These are phyloP conservation scores for Malacoctenus gilli DNA, from an alignment of 2,797 vertebrate species.

Conservation along the genomic window DNA sequence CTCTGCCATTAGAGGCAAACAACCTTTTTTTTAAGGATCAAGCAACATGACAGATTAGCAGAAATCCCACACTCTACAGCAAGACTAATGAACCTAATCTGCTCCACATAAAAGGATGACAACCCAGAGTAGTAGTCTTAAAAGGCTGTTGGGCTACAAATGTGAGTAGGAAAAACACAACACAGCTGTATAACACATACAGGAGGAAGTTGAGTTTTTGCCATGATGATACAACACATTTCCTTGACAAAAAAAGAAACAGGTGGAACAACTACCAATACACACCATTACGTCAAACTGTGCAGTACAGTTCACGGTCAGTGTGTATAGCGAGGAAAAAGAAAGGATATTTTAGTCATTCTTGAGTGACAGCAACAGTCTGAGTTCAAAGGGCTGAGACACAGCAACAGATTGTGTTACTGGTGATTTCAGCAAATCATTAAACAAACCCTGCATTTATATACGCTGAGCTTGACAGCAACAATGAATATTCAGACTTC, in stretches of 20 bases:
- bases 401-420: slow-evolving; percentile 71
- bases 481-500: slow-evolving; percentile 1
- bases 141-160: slow-evolving; percentile 23
- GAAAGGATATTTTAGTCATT: slow-evolving; percentile 63
- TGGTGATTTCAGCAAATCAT: slow-evolving; percentile 75
- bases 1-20: slow-evolving; percentile 4
- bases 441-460: slow-evolving; percentile 59
- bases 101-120: slow-evolving; percentile 3
- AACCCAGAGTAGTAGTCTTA: slow-evolving; percentile 19
- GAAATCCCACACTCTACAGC: slow-evolving; percentile 15
- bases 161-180: slow-evolving; percentile 17
- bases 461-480: slow-evolving; percentile 36
- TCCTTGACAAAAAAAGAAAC: too few species aligned
- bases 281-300: neutral
- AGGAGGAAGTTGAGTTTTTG: slow-evolving; percentile 25
- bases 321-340: slow-evolving; percentile 33
- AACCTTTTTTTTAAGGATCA: slow-evolving; percentile 18
- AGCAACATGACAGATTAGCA: slow-evolving; percentile 17
- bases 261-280: slow-evolving; percentile 13
- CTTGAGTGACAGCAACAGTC: slow-evolving; percentile 70
- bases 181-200: slow-evolving; percentile 12
- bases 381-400: slow-evolving; percentile 77
- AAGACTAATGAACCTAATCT: slow-evolving; percentile 20
- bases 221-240: slow-evolving; percentile 18
- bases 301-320: slow-evolving; percentile 10